A percentile compares a stretch with the other conserved stretches of the same genome.
Conservation (phyloP, 2,797 vertebrate species). For the Schizopygopsis malacanthus region DNA sequence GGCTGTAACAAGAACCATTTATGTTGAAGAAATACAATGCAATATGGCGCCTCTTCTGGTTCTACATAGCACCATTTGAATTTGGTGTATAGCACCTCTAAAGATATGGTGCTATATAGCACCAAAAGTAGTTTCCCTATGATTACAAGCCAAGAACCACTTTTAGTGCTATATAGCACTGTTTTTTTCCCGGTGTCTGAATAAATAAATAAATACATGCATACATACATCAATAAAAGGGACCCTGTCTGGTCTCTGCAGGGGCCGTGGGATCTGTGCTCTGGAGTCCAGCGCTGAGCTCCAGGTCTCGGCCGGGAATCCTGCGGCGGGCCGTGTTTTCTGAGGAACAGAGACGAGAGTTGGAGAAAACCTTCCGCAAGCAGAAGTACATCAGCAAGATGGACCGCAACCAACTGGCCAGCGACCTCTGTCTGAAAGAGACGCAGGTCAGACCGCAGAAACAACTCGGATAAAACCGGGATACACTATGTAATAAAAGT, state of each 20-base stretch:
- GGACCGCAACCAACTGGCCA: constrained; percentile 92
- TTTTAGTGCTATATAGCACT: too few species aligned
- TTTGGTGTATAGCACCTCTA: too few species aligned
- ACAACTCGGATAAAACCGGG: not conserved
- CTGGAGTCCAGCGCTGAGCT: constrained; percentile 70
- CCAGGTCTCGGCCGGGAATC: constrained; percentile 77
- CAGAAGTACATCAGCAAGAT: constrained; percentile 99
- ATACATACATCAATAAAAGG: too few species aligned
- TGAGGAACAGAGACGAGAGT: constrained; percentile 92
- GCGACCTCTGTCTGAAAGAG: constrained; percentile 91
- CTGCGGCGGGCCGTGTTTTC: constrained; percentile 96
- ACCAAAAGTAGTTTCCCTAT: too few species aligned
- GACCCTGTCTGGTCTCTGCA: constrained; percentile 39
- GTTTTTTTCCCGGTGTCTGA: too few species aligned
- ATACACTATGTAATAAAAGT: too few species aligned
- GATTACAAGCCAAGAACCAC: too few species aligned
- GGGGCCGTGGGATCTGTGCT: constrained; percentile 76
- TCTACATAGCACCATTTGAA: too few species aligned
- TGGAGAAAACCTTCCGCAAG: constrained; percentile 95
- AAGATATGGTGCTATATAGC: too few species aligned
- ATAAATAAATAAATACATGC: not conserved
- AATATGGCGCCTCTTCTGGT: too few species aligned
- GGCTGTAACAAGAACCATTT: too few species aligned
- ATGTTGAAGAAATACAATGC: too few species aligned
- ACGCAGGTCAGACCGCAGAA: constrained; percentile 85